Evolutionary conservation across 2,797 vertebrate genomes (phyloP), one percentile per base, ranked within the genome.

Genomic region (Anomalospiza imberbis): DNA sequence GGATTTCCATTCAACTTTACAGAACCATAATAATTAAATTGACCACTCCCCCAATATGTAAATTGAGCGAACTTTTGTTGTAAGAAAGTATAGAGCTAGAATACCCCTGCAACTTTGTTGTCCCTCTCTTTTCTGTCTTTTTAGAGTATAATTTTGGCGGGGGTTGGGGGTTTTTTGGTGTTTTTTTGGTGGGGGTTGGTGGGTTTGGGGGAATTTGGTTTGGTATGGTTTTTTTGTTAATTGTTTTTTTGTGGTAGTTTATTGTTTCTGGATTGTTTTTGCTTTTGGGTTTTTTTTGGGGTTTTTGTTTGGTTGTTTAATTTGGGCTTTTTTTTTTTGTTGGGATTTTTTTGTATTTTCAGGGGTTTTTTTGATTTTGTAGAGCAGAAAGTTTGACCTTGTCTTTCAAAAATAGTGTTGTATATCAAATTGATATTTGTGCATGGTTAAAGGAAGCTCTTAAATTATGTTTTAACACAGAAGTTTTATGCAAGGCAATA

Each of bases 161-260:
- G 2, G 10, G 6, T 12, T 32, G 8, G 6, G 8, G 6, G 0
- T 17, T 75, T 25, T 55, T 47, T 4, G 40, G 20, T 42, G 17
- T 20, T 42, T 50, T 28, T 61, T 66, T 9, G 1, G 4, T 1
- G 1, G 31, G 13, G 21, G 5, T 3, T 18, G 1, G n/a, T 14
- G 28, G 13, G 3, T 8, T 47, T 21, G 29, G 22, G 6, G 6
- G 7, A 7, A 7, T 47, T n/a, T 65, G 8, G 22, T 48, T 38
- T 38, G 22, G 2, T 20, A 17, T 55, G 12, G 5, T 29, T 38
- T 29, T 44, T 28, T 17, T 12, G 31, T 13, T 38, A 31, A 47
- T 48, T 13, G 21, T 50, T 32, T 2, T 40, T 54, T 54, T n/a
- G 22, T 20, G 6, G 12, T 7, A 3, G 2, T 7, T 22, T 40